Base-by-base conservation (phyloP, 1,140 invertebrate genomes). In the Leptopilina clavipes region DNA sequence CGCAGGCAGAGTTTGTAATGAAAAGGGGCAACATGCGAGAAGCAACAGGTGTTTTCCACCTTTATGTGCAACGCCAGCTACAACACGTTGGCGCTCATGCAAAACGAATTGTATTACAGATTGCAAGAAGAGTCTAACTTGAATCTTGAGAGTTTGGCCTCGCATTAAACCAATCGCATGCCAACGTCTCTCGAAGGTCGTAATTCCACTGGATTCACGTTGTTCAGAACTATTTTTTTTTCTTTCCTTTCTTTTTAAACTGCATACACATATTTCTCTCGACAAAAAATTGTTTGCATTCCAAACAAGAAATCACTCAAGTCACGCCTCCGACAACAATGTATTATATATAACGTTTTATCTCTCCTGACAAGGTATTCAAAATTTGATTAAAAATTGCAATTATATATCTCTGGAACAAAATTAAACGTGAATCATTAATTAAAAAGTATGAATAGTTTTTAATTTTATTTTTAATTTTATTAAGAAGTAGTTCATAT, bases 121-220 rank as follows among this genome's bases (percentile, higher is more conserved):
- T 59, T 31, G 59, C 22, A 40, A 65, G 59, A 65, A 65, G 22
- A 31, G 12, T 65, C 14, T 65, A 31, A 14, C 3, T 12, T 31
- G 22, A 52, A n/a, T 52, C n/a, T 65, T 31, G 59, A 65, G 59
- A 31, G 22, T 65, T 12, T 31, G 59, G 22, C 59, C 59, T 65
- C 25, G 59, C 22, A 37, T 37, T 31, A 70, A 75, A 48, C 73
- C 73, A 75, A 75, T 75, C 59, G 56, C 40, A 54, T 75, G 73
- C 43, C 52, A 54, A 74, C 37, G 43, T 74, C 73, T 37, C 73
- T 37, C 25, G 22, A 65, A 65, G 59, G 59, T 22, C 59, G 12
- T 65, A 65, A 10, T 14, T 65, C 11, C 59, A 65, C 1, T 65
- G 59, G 59, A 65, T n/a, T 65, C 59, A 8, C 59, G 25, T 65